Conservation (phyloP, 2,888 invertebrate genomes). For the Monochamus alternatus region DNA sequence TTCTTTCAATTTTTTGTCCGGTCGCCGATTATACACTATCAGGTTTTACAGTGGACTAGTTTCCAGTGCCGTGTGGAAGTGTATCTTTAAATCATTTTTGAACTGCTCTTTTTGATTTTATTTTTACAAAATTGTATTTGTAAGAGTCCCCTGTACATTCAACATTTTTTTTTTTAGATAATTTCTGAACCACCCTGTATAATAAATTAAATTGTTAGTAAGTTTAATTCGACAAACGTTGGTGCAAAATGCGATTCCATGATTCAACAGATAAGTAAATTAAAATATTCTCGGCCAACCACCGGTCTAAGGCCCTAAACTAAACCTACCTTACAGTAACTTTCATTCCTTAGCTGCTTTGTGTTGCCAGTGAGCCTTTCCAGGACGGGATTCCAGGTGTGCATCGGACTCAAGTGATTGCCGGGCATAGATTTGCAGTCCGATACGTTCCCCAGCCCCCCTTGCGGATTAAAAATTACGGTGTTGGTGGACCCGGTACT, state of each 20-base stretch:
- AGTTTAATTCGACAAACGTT: conserved; percentile 6
- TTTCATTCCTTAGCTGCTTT: conserved; percentile 84
- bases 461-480: conserved; percentile 71
- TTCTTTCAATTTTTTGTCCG: too few species aligned
- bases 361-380: conserved; percentile 85
- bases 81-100: too few species aligned
- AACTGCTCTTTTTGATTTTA: too few species aligned
- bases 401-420: conserved; percentile 72
- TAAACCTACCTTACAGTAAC: conserved; percentile 85
- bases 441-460: conserved; percentile 39
- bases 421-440: conserved; percentile 28
- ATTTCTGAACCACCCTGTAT: too few species aligned
- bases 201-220: neutral
- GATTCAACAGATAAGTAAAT: conserved; percentile 17
- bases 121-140: too few species aligned
- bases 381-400: conserved; percentile 90
- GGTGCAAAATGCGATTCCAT: neutral
- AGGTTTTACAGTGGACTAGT: too few species aligned
- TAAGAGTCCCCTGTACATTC: too few species aligned
- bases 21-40: too few species aligned
- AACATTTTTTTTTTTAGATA: too few species aligned
- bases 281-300: neutral
- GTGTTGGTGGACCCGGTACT: conserved; percentile 73
- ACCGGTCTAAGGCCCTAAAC: neutral
- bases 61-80: too few species aligned